These are phyloP conservation scores for Catharus minimus DNA, from an alignment of 2,113 vertebrate species.

Conservation along the genomic window DNA sequence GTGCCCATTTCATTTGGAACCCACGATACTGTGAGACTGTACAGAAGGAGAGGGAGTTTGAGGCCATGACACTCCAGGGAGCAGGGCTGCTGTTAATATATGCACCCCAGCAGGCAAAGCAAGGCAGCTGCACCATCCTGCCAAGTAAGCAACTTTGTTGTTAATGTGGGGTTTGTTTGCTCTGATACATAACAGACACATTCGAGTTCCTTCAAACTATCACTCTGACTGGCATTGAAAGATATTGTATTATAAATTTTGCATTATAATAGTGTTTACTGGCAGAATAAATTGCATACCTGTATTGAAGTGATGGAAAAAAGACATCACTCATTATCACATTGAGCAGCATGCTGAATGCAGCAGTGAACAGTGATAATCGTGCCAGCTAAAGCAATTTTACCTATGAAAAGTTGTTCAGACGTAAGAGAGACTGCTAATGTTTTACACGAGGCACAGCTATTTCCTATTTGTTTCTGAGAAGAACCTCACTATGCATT, in stretches of 20 bases:
- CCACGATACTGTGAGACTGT: neutral
- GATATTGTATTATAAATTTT: conserved; percentile 72
- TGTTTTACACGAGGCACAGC: neutral
- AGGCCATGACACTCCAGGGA: neutral
- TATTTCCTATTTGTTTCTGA: conserved; percentile 31
- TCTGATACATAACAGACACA: conserved; percentile 61
- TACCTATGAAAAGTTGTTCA: conserved; percentile 50
- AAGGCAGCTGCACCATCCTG: conserved; percentile 32
- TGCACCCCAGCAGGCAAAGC: neutral
- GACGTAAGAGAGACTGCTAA: conserved; percentile 20
- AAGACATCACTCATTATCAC: conserved; percentile 59
- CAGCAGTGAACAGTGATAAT: conserved; percentile 43
- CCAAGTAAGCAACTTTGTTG: conserved; percentile 61
- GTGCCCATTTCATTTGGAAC: neutral
- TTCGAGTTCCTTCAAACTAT: conserved; percentile 55
- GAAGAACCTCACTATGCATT: conserved; percentile 5
- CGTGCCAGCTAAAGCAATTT: conserved; percentile 49
- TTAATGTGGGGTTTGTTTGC: conserved; percentile 62
- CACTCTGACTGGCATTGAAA: conserved; percentile 64
- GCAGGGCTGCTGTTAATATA: neutral
- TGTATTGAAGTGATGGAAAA: conserved; percentile 57
- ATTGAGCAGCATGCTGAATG: conserved; percentile 43
- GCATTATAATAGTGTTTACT: conserved; percentile 72
- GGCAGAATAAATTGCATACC: conserved; percentile 63
- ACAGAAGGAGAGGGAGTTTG: neutral